Percentiles rank a stretch among this genome's conserved stretches.
Evolutionary conservation across 1,140 invertebrate genomes (phyloP).

Genomic region (Mizuhopecten yessoensis): DNA sequence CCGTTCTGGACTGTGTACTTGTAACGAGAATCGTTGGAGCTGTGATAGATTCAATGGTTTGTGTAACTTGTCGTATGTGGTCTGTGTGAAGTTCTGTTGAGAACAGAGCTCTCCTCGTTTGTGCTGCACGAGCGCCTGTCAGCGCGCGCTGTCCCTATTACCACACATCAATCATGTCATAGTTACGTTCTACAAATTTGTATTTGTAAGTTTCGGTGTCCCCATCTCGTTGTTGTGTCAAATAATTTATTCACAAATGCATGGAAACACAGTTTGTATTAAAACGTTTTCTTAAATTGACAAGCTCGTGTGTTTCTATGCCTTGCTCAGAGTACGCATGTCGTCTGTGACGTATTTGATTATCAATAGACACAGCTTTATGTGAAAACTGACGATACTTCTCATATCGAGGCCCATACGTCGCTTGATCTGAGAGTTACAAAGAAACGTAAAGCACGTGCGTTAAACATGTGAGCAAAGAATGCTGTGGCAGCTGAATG

Average conservation of each 20-base stretch:
- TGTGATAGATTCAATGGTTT: background rate
- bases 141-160: constrained; percentile 7
- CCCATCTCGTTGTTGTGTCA: background rate
- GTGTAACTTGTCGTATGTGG: background rate
- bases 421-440: constrained; percentile 9
- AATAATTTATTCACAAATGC: background rate
- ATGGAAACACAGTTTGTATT: background rate
- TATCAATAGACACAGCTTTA: too few relatives aligned
- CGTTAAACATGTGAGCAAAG: background rate
- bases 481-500: background rate
- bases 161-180: constrained; percentile 5
- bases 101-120: too few relatives aligned
- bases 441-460: background rate
- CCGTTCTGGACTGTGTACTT: background rate
- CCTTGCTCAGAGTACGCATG: too few relatives aligned
- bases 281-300: background rate
- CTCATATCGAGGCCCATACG: background rate
- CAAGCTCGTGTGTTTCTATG: background rate
- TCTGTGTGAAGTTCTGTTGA: too few relatives aligned
- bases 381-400: background rate
- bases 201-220: background rate
- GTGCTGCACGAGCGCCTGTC: constrained; percentile 17
- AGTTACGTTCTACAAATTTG: background rate
- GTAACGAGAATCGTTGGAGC: background rate
- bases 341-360: too few relatives aligned